Evolutionary conservation across 2,888 invertebrate species (phyloP).

Genomic region (Diachrysia chrysitis): DNA sequence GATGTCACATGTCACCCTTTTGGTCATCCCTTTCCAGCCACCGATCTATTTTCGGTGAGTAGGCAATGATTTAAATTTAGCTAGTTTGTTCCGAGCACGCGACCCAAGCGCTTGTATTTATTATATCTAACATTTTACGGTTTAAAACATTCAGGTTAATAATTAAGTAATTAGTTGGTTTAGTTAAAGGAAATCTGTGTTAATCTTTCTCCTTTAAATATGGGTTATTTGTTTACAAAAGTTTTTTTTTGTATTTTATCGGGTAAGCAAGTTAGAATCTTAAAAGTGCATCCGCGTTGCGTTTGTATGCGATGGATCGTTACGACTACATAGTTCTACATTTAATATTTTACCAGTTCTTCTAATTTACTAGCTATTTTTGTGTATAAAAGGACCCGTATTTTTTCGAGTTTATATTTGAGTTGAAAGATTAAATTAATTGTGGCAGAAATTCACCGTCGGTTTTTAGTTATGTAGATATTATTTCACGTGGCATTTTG

Average conservation of each 20-base stretch:
- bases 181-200: not conserved
- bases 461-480: not conserved
- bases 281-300: not conserved
- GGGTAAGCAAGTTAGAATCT: not conserved
- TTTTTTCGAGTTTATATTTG: not conserved
- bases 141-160: constrained; percentile 26
- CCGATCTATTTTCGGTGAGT: constrained; percentile 52
- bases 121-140: constrained; percentile 22
- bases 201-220: not conserved
- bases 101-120: constrained; percentile 24
- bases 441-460: not conserved
- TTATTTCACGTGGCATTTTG: not conserved
- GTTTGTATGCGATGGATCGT: not conserved
- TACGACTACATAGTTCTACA: too few relatives aligned
- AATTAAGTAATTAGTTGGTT: not conserved
- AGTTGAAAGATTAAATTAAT: too few relatives aligned
- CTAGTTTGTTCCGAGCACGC: constrained; percentile 45
- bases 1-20: constrained; percentile 54
- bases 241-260: not conserved
- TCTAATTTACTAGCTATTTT: not conserved
- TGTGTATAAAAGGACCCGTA: not conserved
- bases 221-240: not conserved
- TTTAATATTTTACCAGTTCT: too few relatives aligned
- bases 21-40: constrained; percentile 53
- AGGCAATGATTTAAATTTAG: constrained; percentile 56